phyloP scores from a whole-genome alignment of 1,140 invertebrate species.

The Zaprionus davidi region DNA sequence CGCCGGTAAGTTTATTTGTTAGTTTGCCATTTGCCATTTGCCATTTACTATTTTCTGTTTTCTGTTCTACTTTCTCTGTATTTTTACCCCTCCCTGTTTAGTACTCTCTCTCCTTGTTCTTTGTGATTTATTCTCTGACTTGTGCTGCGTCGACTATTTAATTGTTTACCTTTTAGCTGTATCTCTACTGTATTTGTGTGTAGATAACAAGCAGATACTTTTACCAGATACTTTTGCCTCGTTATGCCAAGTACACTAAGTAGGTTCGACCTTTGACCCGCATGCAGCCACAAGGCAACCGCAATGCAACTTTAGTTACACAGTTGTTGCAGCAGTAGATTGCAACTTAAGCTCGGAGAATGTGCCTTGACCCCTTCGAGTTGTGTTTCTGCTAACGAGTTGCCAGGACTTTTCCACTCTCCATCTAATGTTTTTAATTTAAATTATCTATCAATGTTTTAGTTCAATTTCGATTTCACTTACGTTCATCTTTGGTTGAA shows the following conservation, averaged over 20 bases:
- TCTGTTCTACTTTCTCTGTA: slow-evolving; percentile 2
- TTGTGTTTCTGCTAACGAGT: slow-evolving; percentile 2
- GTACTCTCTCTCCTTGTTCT: slow-evolving; percentile 2
- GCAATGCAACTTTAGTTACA: slow-evolving; percentile 15
- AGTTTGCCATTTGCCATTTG: slow-evolving; percentile 49
- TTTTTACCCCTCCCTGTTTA: background rate
- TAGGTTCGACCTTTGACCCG: slow-evolving; percentile 51
- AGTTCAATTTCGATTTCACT: slow-evolving; percentile 27
- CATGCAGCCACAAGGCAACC: slow-evolving; percentile 46
- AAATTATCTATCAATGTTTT: slow-evolving; percentile 1
- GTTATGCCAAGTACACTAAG: slow-evolving; percentile 11
- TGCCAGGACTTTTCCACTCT: background rate
- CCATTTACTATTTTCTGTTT: background rate
- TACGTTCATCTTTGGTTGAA: slow-evolving; percentile 10
- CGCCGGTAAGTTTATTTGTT: slow-evolving; percentile 83
- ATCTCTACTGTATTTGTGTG: slow-evolving; percentile 15
- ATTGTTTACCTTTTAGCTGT: slow-evolving; percentile 11
- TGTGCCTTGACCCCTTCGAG: slow-evolving; percentile 2
- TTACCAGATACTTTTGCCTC: slow-evolving; percentile 4
- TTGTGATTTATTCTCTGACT: slow-evolving; percentile 13
- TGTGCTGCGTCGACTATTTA: slow-evolving; percentile 12
- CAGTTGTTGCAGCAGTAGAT: slow-evolving; percentile 1
- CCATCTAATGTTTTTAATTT: background rate
- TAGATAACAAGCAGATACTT: slow-evolving; percentile 54
- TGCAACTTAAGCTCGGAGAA: slow-evolving; percentile 13